phyloP scores from a whole-genome alignment of 2,888 invertebrate genomes.

The Mythimna loreyi region DNA sequence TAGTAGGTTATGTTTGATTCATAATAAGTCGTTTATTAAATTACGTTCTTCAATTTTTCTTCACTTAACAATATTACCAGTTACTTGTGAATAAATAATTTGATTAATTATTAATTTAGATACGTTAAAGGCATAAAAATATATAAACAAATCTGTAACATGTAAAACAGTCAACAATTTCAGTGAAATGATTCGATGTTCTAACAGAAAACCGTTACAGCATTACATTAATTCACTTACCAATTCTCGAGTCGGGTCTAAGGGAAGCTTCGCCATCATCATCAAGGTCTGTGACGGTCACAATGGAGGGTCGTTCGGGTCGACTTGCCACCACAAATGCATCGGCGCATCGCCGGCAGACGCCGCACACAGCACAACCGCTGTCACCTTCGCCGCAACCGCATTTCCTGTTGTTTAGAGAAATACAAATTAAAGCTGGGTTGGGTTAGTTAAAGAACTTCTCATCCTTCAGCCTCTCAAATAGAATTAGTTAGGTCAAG shows the following conservation, averaged over 20 bases:
- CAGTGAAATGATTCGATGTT: conserved; percentile 11
- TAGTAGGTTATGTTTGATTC: not conserved
- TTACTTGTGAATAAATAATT: not conserved
- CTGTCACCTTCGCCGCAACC: conserved; percentile 99
- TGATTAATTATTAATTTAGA: no score
- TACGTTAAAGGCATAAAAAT: not conserved
- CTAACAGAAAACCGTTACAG: not conserved
- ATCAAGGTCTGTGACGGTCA: conserved; percentile 66
- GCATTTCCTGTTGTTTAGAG: conserved; percentile 93
- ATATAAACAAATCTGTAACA: not conserved
- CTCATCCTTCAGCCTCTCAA: no score
- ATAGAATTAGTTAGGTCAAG: no score
- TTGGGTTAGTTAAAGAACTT: no score
- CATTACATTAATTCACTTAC: conserved; percentile 41
- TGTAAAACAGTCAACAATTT: not conserved
- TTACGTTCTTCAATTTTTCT: not conserved
- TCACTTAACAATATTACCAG: not conserved
- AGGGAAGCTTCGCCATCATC: conserved; percentile 69
- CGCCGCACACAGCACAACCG: conserved; percentile 97
- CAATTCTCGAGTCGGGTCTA: conserved; percentile 60
- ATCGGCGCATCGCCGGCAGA: conserved; percentile 96
- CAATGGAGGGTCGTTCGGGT: conserved; percentile 50
- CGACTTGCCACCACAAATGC: conserved; percentile 60
- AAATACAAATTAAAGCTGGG: conserved; percentile 22
- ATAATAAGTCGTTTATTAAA: no score